phyloP scores from a whole-genome alignment of 2,888 invertebrate species.

The Athetis lepigone region DNA sequence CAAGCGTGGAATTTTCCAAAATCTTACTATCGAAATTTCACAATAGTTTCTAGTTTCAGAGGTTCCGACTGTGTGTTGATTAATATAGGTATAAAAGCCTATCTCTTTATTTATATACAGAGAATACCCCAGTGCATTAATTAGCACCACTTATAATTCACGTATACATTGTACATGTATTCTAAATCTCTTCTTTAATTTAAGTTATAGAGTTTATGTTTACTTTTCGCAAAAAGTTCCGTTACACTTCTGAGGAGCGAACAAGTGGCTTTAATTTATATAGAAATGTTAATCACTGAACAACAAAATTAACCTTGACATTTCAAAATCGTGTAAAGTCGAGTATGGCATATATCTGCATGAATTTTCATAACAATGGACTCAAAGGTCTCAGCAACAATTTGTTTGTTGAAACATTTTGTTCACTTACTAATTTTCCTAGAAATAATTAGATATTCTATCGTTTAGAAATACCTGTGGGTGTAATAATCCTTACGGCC shows the following conservation, averaged over 20 bases:
- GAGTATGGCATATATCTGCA: conserved; percentile 14
- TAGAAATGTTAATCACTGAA: conserved; percentile 21
- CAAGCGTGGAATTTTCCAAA: too few species aligned
- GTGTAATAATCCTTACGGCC: not conserved
- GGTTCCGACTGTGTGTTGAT: too few species aligned
- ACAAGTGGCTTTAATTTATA: not conserved
- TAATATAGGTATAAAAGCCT: too few species aligned
- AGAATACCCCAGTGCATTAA: too few species aligned
- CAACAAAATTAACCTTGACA: conserved; percentile 24
- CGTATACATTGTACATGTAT: too few species aligned
- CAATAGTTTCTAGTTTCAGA: too few species aligned
- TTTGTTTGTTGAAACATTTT: conserved; percentile 4
- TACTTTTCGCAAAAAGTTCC: not conserved
- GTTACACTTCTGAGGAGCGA: too few species aligned
- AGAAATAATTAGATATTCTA: not conserved
- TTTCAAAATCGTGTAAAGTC: conserved; percentile 24
- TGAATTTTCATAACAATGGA: conserved; percentile 12
- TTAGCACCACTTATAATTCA: too few species aligned
- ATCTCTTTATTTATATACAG: too few species aligned
- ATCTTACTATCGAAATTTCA: too few species aligned
- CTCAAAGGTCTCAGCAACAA: conserved; percentile 23
- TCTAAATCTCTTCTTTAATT: too few species aligned
- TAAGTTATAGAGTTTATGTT: too few species aligned
- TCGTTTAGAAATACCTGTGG: not conserved
- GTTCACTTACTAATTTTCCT: not conserved